A percentile compares a stretch with the other conserved stretches of the same genome.
Conservation (phyloP, 2,113 vertebrate genomes). For the Circaetus cinerascens region DNA sequence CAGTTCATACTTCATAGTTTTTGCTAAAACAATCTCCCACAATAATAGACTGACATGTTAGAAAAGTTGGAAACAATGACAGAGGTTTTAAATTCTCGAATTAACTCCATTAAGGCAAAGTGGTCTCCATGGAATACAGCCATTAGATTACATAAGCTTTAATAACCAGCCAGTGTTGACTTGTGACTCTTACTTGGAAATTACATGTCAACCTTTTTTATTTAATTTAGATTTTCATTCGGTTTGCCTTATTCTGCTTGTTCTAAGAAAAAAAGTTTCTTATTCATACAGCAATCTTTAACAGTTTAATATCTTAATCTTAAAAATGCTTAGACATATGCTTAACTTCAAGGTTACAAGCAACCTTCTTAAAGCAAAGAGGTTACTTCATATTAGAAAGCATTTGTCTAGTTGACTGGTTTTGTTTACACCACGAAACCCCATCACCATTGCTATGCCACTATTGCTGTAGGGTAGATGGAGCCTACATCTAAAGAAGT, state of each 20-base stretch:
- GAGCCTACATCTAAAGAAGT: neutral
- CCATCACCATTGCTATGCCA: neutral
- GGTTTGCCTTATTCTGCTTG: neutral
- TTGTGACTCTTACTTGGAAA: slow-evolving; percentile 41
- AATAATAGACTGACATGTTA: neutral
- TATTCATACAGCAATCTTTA: neutral
- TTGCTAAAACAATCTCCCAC: neutral
- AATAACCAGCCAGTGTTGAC: slow-evolving; percentile 43
- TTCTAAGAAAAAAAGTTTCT: neutral
- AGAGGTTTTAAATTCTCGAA: slow-evolving; percentile 23
- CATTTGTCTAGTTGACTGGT: neutral
- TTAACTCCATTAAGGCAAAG: slow-evolving; percentile 45
- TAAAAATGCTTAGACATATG: neutral
- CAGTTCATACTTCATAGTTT: neutral
- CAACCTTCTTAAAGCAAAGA: neutral
- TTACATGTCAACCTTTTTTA: slow-evolving; percentile 17
- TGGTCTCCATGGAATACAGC: slow-evolving; percentile 24
- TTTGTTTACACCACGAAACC: neutral
- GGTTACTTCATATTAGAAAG: neutral
- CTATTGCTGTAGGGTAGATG: neutral
- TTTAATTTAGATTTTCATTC: slow-evolving; percentile 33
- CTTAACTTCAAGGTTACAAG: neutral
- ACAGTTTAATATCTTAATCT: neutral
- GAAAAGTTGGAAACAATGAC: neutral
- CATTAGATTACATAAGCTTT: slow-evolving; percentile 54